phyloP scores from a whole-genome alignment of 2,888 invertebrate species.

The Sarcophaga subvicina region DNA sequence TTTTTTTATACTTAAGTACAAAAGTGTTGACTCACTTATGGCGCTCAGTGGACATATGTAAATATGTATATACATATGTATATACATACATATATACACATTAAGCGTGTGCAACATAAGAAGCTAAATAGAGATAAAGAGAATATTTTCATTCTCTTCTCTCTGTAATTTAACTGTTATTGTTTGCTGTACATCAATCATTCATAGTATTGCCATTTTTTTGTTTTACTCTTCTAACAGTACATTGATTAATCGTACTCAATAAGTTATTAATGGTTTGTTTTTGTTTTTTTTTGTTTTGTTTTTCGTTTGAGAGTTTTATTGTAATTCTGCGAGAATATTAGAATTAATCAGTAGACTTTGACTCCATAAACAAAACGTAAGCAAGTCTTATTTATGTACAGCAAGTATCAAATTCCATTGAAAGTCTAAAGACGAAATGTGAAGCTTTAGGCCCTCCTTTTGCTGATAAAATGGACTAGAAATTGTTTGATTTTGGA shows the following conservation, averaged over 20 bases:
- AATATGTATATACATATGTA: too few species aligned
- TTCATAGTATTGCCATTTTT: neutral
- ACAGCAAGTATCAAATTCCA: neutral
- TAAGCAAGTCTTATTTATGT: neutral
- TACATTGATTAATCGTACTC: neutral
- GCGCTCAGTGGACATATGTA: too few species aligned
- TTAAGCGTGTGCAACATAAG: too few species aligned
- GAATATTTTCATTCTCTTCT: too few species aligned
- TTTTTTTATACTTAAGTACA: too few species aligned
- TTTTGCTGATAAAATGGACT: neutral
- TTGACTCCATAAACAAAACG: constrained; percentile 14
- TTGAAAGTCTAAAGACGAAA: neutral
- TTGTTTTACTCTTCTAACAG: neutral
- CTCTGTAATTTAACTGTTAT: too few species aligned
- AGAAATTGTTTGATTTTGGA: too few species aligned
- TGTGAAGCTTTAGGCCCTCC: neutral
- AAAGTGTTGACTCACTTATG: too few species aligned
- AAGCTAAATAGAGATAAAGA: too few species aligned
- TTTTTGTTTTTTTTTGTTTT: neutral
- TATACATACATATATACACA: too few species aligned
- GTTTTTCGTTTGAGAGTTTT: neutral
- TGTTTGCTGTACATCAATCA: too few species aligned
- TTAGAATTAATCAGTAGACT: constrained; percentile 50
- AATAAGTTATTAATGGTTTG: constrained; percentile 14
- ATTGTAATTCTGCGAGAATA: neutral